A percentile compares a stretch with the other conserved stretches of the same genome.
Evolutionary conservation across 2,113 vertebrate genomes (phyloP).

Genomic region (Odontophorus gujanensis): DNA sequence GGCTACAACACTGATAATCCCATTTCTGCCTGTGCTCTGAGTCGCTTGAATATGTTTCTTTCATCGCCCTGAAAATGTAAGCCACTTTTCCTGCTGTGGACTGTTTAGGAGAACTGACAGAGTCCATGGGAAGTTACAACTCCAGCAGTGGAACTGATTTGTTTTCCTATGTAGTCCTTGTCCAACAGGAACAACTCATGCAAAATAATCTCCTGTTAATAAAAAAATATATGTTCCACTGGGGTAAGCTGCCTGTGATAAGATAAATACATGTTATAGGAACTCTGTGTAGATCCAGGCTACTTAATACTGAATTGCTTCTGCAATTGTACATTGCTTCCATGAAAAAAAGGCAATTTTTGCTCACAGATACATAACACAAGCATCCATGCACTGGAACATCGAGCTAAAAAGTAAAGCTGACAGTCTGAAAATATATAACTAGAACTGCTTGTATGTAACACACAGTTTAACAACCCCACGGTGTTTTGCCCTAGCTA

Average conservation of each 20-base stretch:
- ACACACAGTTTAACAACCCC: background rate
- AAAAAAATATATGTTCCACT: background rate
- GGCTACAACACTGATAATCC: background rate
- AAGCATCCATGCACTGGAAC: background rate
- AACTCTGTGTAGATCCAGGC: background rate
- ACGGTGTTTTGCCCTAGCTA: background rate
- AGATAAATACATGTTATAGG: background rate
- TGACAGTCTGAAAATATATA: background rate
- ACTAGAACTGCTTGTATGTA: background rate
- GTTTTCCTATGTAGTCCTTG: background rate
- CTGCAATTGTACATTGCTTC: background rate
- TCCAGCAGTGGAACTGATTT: background rate
- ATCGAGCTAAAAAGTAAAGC: background rate
- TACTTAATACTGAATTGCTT: background rate
- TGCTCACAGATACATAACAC: background rate
- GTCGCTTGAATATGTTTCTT: background rate
- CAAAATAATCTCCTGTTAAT: slow-evolving; percentile 10
- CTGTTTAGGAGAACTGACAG: background rate
- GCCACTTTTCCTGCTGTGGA: background rate
- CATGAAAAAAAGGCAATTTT: background rate
- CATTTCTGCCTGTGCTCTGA: background rate
- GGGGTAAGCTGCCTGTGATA: background rate
- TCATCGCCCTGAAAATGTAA: background rate
- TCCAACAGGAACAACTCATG: background rate
- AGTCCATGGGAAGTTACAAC: background rate